phyloP scores from a whole-genome alignment of 1,140 invertebrate genomes.

The Pachyrhynchus sulphureomaculatus region DNA sequence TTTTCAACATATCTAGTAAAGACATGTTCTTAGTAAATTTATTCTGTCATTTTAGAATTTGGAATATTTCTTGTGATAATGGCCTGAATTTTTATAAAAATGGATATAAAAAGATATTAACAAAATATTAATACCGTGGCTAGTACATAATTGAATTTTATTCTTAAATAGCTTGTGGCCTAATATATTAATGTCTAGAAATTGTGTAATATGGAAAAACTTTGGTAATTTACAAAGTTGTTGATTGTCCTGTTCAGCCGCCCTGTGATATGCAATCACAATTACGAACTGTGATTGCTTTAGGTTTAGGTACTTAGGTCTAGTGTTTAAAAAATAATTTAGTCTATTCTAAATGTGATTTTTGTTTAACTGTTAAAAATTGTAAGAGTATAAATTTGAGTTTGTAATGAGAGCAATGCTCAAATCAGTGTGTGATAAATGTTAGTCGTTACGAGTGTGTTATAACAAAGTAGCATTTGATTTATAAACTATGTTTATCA shows the following conservation, averaged over 20 bases:
- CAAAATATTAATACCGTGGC: no score
- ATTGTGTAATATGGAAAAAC: conserved; percentile 7
- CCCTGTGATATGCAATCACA: conserved; percentile 44
- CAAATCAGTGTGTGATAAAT: conserved; percentile 39
- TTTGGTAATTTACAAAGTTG: conserved; percentile 25
- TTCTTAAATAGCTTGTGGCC: conserved; percentile 10
- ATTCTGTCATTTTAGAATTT: no score
- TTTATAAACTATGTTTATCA: conserved; percentile 4
- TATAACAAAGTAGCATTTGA: conserved; percentile 29
- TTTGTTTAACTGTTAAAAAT: conserved; percentile 44
- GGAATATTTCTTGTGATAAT: no score
- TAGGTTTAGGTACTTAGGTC: conserved; percentile 38
- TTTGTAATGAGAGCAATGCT: conserved; percentile 44
- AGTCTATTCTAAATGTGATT: conserved; percentile 49
- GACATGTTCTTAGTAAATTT: no score
- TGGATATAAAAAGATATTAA: no score
- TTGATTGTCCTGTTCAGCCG: conserved; percentile 49
- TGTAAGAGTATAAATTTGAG: conserved; percentile 46
- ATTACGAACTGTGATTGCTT: conserved; percentile 29
- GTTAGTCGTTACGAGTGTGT: conserved; percentile 32
- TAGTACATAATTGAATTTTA: no score
- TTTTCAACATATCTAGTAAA: no score
- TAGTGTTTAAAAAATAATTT: conserved; percentile 37
- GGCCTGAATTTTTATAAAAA: no score
- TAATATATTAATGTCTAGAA: conserved; percentile 12